Evolutionary conservation across 2,888 invertebrate genomes (phyloP).

Genomic region (Xylota segnis): DNA sequence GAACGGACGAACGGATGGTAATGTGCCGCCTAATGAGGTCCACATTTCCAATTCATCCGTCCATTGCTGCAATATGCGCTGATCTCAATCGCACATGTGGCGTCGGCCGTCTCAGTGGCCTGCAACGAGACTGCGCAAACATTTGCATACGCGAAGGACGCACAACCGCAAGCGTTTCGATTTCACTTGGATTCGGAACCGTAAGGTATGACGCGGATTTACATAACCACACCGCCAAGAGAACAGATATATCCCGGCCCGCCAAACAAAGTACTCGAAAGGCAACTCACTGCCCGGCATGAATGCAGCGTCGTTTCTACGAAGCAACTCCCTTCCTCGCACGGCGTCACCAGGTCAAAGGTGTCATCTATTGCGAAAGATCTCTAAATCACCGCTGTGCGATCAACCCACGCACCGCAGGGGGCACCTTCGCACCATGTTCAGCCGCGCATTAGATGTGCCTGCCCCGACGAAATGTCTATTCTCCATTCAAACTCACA

Average conservation of each 20-base stretch:
- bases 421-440: conserved; percentile 52
- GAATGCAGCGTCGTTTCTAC: conserved; percentile 33
- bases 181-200: conserved; percentile 59
- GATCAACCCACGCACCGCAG: conserved; percentile 73
- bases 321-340: conserved; percentile 36
- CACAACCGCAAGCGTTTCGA: conserved; percentile 69
- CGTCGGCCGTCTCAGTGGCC: conserved; percentile 37
- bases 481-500: conserved; percentile 54
- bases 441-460: conserved; percentile 22
- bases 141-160: conserved; percentile 76
- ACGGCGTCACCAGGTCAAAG: conserved; percentile 70
- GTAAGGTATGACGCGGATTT: conserved; percentile 42
- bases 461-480: conserved; percentile 55
- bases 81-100: conserved; percentile 70
- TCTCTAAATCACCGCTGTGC: conserved; percentile 55
- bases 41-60: conserved; percentile 75
- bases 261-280: conserved; percentile 30
- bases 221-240: conserved; percentile 40
- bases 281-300: conserved; percentile 5
- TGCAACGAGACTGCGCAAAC: conserved; percentile 53
- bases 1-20: conserved; percentile 53
- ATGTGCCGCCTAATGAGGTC: conserved; percentile 74
- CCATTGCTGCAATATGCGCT: conserved; percentile 54
- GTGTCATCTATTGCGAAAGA: conserved; percentile 75
- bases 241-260: conserved; percentile 49